phyloP scores from a whole-genome alignment of 2,888 invertebrate genomes.

The Caenorhabditis sinica region DNA sequence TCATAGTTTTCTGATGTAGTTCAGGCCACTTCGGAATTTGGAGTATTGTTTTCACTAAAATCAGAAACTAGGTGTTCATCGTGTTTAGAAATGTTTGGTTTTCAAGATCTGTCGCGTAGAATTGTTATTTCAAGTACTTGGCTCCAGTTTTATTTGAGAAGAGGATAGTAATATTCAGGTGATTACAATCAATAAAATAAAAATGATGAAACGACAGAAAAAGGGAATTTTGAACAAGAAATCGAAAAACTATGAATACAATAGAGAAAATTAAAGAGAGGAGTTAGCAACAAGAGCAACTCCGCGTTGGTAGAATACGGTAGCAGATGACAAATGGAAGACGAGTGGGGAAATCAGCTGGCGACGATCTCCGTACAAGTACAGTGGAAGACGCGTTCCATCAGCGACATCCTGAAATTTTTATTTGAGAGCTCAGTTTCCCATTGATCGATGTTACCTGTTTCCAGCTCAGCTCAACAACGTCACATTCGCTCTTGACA shows the following conservation, averaged over 20 bases:
- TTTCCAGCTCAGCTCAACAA: conserved; percentile 71
- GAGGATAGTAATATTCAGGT: not conserved
- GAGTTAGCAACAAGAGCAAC: conserved; percentile 94
- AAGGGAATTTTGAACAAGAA: not conserved
- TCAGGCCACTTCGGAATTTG: too few relatives aligned
- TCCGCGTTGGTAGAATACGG: conserved; percentile 94
- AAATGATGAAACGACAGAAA: not conserved
- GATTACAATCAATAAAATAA: not conserved
- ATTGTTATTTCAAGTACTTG: too few relatives aligned
- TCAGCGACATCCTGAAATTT: conserved; percentile 86
- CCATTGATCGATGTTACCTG: conserved; percentile 19
- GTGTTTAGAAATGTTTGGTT: conserved; percentile 15
- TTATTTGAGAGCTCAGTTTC: not conserved
- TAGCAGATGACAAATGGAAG: conserved; percentile 89
- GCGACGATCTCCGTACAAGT: conserved; percentile 95
- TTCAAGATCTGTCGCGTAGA: not conserved
- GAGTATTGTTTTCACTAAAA: not conserved
- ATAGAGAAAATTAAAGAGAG: conserved; percentile 44
- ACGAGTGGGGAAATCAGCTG: conserved; percentile 96
- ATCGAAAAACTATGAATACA: not conserved
- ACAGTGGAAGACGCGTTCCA: conserved; percentile 92
- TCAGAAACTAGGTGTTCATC: not conserved
- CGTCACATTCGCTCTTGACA: conserved; percentile 65
- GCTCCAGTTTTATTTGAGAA: conserved; percentile 2
- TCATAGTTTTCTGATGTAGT: too few relatives aligned